Base-by-base conservation (phyloP, 2,113 vertebrate species). In the Aviceda subcristata region DNA sequence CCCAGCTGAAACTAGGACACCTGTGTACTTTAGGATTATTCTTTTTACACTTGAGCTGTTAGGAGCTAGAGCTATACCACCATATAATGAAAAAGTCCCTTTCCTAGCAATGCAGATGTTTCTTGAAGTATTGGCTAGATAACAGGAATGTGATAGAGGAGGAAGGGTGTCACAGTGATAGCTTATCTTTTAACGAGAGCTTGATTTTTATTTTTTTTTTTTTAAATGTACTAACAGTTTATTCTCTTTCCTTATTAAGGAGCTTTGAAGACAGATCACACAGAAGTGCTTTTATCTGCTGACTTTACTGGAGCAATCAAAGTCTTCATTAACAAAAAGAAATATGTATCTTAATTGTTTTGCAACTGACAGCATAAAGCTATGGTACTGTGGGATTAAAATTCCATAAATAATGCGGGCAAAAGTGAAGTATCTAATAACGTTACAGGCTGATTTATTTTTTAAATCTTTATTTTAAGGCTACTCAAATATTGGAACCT, bases 231-330 rank as follows among this genome's bases (percentile, higher is more conserved):
- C 86, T 96, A 56, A 97, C 94, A 39, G 9, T 43, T 81, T 75
- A 30, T 88, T 96, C 71, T 90, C 76, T 86, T 80, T 95, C 39
- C 39, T 85, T 94, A 50, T 97, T 84, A 95, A 99, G 99, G 99
- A 97, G 98, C 99, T 83, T 96, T 99, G 85, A 99, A 99, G 98
- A 99, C 98, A 2, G 99, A 99, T 95, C 99, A 99, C 97, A 99
- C 98, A 6, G 99, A 99, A 98, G 99, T 99, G 95, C 98, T 99
- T 81, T 98, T 99, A 41, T 99, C 99, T 3, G 99, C 99, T 15
- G 99, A 99, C 97, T 99, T 99, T 97, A 99, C 99, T 45, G 99
- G 99, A 97, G 99, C 99, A 97, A 99, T 99, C 98, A 99, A 99
- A 98, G 99, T 99, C 96, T 99, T 99, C 97, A 98, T 99, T 97